These are phyloP conservation scores for Epizoanthus scotinus DNA, from an alignment of 92 coral and sea anemone genomes.

Conservation along the genomic window DNA sequence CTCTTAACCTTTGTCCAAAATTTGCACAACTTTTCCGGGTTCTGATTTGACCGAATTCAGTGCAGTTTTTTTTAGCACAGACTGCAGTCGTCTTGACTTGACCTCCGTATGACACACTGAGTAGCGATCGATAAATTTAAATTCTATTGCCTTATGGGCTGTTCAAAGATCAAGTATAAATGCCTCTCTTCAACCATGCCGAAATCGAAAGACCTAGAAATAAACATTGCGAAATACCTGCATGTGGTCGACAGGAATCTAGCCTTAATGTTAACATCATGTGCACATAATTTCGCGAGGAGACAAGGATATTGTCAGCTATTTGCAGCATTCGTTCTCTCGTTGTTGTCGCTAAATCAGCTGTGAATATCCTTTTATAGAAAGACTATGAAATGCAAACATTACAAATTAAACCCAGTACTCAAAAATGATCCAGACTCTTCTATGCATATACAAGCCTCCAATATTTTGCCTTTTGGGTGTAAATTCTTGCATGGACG, in stretches of 20 bases:
- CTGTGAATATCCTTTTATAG: slow-evolving; percentile 15
- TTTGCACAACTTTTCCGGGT: too few relatives aligned
- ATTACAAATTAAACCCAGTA: neutral
- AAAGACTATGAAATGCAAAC: neutral
- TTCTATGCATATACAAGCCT: neutral
- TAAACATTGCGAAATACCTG: neutral
- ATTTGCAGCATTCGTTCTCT: neutral
- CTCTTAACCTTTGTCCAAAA: too few relatives aligned
- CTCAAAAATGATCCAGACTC: slow-evolving; percentile 13
- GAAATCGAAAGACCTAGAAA: neutral
- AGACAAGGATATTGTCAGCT: neutral
- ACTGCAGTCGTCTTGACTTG: too few relatives aligned
- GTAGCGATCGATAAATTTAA: too few relatives aligned
- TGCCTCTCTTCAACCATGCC: neutral
- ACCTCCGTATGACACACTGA: too few relatives aligned
- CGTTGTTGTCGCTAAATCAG: neutral
- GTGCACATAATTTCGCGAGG: neutral
- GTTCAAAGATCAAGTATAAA: neutral
- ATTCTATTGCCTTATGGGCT: too few relatives aligned
- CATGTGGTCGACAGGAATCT: slow-evolving; percentile 7
- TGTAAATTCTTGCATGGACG: too few relatives aligned
- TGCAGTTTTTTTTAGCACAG: too few relatives aligned
- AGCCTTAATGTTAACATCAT: neutral
- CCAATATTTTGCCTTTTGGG: neutral
- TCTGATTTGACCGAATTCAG: too few relatives aligned